Evolutionary conservation across 2,888 invertebrate genomes (phyloP).

Genomic region (Criorhina ranunculi): DNA sequence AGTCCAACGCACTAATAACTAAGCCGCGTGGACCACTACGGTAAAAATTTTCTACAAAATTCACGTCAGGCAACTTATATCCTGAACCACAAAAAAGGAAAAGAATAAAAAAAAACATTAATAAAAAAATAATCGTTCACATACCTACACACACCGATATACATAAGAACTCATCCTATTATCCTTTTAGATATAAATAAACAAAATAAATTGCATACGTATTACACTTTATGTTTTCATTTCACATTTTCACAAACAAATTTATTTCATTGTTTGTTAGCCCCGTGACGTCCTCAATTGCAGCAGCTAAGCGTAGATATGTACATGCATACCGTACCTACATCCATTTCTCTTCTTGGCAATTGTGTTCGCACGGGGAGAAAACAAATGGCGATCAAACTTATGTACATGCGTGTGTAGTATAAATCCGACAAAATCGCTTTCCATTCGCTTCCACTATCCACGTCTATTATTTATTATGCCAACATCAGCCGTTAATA

Average conservation of each 20-base stretch:
- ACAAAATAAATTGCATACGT: slow-evolving; percentile 6
- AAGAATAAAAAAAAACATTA: not conserved
- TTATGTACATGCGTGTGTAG: slow-evolving; percentile 68
- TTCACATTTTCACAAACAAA: slow-evolving; percentile 57
- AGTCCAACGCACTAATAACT: no score
- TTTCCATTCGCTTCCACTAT: slow-evolving; percentile 47
- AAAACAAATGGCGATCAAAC: slow-evolving; percentile 74
- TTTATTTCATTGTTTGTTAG: slow-evolving; percentile 61
- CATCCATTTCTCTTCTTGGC: slow-evolving; percentile 1
- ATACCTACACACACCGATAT: not conserved
- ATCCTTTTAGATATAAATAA: slow-evolving; percentile 30
- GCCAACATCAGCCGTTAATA: slow-evolving; percentile 76
- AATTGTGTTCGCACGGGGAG: slow-evolving; percentile 48
- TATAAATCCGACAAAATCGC: slow-evolving; percentile 46
- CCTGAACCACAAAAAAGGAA: no score
- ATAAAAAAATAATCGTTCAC: not conserved
- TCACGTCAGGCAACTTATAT: no score
- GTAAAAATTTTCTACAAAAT: no score
- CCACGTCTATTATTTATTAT: slow-evolving; percentile 69
- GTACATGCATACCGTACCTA: no score
- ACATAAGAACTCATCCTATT: slow-evolving; percentile 1
- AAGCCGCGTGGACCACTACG: no score
- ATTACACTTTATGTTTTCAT: slow-evolving; percentile 23
- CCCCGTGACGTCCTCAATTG: slow-evolving; percentile 51
- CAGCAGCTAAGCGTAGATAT: slow-evolving; percentile 27